Conservation (phyloP, 2,797 vertebrate genomes). For the Alca torda region DNA sequence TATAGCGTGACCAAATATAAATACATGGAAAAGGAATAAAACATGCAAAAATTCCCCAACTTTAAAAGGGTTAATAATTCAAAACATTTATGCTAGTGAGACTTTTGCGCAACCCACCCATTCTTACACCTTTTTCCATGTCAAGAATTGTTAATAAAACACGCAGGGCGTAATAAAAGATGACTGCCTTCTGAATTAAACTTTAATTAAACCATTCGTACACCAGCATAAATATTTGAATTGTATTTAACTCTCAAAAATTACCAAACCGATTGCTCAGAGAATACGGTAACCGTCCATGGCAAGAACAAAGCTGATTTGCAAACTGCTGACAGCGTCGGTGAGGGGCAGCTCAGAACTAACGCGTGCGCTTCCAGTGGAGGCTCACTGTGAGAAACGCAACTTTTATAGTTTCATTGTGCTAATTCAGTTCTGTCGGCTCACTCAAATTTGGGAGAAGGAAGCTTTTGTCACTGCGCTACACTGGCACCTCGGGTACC, state of each 20-base stretch:
- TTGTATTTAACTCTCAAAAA: conserved; percentile 1
- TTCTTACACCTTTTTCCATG: neutral
- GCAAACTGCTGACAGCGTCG: conserved; percentile 5
- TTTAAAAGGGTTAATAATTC: conserved; percentile 42
- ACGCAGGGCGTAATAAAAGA: neutral
- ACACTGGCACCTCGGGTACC: neutral
- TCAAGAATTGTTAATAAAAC: neutral
- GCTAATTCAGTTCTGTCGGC: neutral
- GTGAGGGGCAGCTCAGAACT: conserved; percentile 38
- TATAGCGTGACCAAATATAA: conserved; percentile 59
- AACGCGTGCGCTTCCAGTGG: neutral
- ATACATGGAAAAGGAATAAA: conserved; percentile 58
- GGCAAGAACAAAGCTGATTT: neutral
- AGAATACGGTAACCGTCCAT: neutral
- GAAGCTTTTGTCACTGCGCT: neutral
- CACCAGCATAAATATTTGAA: conserved; percentile 10
- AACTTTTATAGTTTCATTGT: neutral
- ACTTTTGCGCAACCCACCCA: neutral
- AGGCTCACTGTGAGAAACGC: neutral
- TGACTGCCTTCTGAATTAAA: neutral
- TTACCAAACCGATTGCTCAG: neutral
- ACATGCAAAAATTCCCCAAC: conserved; percentile 64
- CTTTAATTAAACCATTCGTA: neutral
- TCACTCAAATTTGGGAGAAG: neutral
- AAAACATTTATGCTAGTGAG: conserved; percentile 29